Percentiles rank a stretch among this genome's conserved stretches.
These are phyloP conservation scores for Aphelenchoides avenae DNA, from an alignment of 1,140 invertebrate species.

Conservation along the genomic window DNA sequence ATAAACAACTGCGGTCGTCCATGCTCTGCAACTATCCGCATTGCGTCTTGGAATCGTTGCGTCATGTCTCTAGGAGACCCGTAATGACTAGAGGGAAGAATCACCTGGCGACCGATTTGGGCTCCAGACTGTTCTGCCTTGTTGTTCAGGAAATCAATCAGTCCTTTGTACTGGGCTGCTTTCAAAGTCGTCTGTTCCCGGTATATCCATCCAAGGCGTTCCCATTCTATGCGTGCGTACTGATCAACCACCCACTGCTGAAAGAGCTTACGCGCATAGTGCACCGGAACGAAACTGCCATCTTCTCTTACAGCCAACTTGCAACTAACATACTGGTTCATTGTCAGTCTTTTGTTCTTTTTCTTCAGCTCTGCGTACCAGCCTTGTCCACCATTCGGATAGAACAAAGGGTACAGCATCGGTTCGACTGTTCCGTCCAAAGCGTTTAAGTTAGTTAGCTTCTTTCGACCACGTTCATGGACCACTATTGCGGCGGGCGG, in stretches of 20 bases:
- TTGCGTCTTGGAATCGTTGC: slow-evolving; percentile 11
- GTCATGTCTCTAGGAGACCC: slow-evolving; percentile 1
- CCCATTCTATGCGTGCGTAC: slow-evolving; percentile 7
- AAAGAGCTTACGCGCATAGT: slow-evolving; percentile 13
- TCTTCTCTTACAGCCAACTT: slow-evolving; percentile 3
- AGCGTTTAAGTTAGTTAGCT: slow-evolving; percentile 3
- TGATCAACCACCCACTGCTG: slow-evolving; percentile 20
- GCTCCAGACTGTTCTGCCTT: background rate
- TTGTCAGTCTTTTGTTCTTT: slow-evolving; percentile 9
- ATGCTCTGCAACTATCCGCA: slow-evolving; percentile 9
- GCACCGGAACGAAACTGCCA: background rate
- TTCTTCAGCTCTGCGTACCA: slow-evolving; percentile 7
- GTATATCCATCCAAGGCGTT: slow-evolving; percentile 6
- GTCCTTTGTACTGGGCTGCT: background rate
- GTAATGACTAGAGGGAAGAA: slow-evolving; percentile 7
- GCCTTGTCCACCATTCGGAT: slow-evolving; percentile 16
- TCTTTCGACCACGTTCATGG: background rate
- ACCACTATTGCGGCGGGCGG: slow-evolving; percentile 4
- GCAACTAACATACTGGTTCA: slow-evolving; percentile 12
- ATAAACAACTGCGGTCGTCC: slow-evolving; percentile 15
- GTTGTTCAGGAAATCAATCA: slow-evolving; percentile 11
- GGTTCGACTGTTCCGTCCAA: slow-evolving; percentile 3
- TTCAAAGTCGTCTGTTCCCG: slow-evolving; percentile 4
- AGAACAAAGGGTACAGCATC: slow-evolving; percentile 13
- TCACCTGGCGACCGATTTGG: slow-evolving; percentile 1